Conservation (phyloP, 1,140 invertebrate species). For the Drosophila lini region DNA sequence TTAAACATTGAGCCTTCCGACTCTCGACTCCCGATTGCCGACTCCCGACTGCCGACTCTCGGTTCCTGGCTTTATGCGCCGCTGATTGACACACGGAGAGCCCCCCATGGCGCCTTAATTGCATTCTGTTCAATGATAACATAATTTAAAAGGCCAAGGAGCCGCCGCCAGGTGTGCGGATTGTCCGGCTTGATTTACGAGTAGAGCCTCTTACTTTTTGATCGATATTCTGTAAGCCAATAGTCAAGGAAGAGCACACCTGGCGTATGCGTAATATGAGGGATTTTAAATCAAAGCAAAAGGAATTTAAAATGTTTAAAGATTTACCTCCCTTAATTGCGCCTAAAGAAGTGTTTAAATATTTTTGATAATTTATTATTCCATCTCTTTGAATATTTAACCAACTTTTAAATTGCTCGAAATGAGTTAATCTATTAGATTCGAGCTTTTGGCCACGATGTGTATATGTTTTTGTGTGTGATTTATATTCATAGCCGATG, state of each 20-base stretch:
- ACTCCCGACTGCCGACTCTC: background rate
- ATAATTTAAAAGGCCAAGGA: constrained; percentile 75
- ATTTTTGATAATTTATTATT: background rate
- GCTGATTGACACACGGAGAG: constrained; percentile 79
- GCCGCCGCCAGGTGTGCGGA: constrained; percentile 26
- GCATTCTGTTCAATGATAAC: constrained; percentile 80
- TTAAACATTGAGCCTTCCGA: constrained; percentile 72
- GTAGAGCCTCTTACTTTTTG: constrained; percentile 12
- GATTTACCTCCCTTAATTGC: background rate
- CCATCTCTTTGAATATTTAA: constrained; percentile 10
- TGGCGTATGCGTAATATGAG: constrained; percentile 9
- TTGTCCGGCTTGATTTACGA: constrained; percentile 68
- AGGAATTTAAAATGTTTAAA: background rate
- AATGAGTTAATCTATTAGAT: constrained; percentile 14
- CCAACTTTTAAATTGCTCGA: constrained; percentile 9
- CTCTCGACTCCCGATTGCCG: constrained; percentile 6
- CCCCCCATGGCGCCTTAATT: constrained; percentile 76
- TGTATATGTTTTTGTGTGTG: background rate
- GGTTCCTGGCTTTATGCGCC: constrained; percentile 60
- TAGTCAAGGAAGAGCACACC: background rate
- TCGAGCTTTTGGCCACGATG: background rate
- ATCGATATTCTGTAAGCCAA: constrained; percentile 4
- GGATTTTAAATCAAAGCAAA: background rate
- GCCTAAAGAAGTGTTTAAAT: background rate
- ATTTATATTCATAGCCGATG: constrained; percentile 19